phyloP scores from a whole-genome alignment of 2,113 vertebrate genomes.

The Aythya baeri region DNA sequence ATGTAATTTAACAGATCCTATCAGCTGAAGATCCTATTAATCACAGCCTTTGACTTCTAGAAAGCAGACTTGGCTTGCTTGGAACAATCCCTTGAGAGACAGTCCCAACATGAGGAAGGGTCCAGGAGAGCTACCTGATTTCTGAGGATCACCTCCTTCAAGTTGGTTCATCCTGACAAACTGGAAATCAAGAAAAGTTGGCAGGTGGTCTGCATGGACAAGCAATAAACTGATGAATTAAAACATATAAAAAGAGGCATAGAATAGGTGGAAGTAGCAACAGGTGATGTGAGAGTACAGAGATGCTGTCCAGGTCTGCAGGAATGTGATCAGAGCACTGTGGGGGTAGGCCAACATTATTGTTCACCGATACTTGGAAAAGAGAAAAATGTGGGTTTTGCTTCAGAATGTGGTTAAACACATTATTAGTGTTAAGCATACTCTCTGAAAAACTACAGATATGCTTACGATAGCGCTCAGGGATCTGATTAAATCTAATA shows the following conservation, averaged over 20 bases:
- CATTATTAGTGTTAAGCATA: not conserved
- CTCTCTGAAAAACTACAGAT: not conserved
- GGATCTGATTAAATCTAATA: not conserved
- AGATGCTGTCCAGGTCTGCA: not conserved
- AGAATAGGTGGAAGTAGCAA: not conserved
- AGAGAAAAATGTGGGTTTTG: not conserved
- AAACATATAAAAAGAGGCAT: not conserved
- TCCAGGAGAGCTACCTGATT: not conserved
- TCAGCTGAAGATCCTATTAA: not conserved
- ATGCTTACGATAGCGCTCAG: not conserved
- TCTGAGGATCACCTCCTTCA: not conserved
- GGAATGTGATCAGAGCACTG: not conserved
- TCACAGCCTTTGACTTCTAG: not conserved
- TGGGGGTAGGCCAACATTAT: not conserved
- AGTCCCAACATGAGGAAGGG: not conserved
- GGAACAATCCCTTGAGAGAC: not conserved
- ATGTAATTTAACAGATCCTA: not conserved
- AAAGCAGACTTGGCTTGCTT: not conserved
- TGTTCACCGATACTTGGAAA: not conserved
- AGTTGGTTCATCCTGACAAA: not conserved
- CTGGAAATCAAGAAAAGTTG: not conserved
- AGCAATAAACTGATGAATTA: not conserved
- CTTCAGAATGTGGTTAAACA: not conserved
- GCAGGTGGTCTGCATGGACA: not conserved
- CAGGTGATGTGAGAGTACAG: not conserved